A percentile compares a stretch with the other conserved stretches of the same genome.
These are phyloP conservation scores for Glareola pratincola DNA, from an alignment of 2,113 vertebrate species.

Conservation along the genomic window DNA sequence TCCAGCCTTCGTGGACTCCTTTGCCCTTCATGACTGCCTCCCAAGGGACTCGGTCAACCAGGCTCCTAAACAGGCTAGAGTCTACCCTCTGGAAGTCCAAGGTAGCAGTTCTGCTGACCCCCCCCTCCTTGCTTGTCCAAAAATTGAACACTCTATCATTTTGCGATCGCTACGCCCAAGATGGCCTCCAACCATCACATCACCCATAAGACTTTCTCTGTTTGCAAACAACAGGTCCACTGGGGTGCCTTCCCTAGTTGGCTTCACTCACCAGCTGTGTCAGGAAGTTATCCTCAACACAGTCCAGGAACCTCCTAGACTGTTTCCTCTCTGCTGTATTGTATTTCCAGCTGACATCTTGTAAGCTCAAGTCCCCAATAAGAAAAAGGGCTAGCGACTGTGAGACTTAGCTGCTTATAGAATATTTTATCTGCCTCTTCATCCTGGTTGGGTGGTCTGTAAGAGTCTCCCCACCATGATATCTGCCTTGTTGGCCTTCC, in stretches of 20 bases:
- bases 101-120: not conserved
- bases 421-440: not conserved
- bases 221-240: not conserved
- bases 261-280: not conserved
- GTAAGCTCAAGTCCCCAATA: not conserved
- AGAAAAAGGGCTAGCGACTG: not conserved
- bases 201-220: not conserved
- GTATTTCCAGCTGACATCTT: not conserved
- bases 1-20: not conserved
- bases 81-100: not conserved
- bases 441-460: not conserved
- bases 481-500: not conserved
- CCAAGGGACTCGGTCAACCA: not conserved
- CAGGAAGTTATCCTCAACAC: not conserved
- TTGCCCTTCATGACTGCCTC: not conserved
- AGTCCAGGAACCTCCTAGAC: not conserved
- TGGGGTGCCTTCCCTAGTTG: not conserved
- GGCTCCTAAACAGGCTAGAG: not conserved
- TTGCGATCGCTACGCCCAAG: not conserved
- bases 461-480: not conserved
- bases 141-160: not conserved
- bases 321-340: not conserved
- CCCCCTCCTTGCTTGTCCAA: not conserved
- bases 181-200: not conserved
- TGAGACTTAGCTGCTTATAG: not conserved